Conservation (phyloP, 2,113 vertebrate genomes). For the Elgaria multicarinata region DNA sequence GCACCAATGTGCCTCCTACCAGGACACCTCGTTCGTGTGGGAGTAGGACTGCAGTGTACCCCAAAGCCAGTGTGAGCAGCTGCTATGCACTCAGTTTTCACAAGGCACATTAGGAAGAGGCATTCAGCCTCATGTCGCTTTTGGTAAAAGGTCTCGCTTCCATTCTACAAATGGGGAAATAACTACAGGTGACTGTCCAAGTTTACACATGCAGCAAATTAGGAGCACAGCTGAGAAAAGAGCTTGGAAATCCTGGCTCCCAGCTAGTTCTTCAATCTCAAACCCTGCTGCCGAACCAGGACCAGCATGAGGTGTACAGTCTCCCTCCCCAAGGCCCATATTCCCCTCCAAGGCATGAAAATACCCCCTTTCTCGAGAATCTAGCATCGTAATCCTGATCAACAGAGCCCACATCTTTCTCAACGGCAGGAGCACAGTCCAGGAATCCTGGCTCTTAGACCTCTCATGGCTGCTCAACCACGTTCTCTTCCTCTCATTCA, state of each 20-base stretch:
- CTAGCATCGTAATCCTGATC: not conserved
- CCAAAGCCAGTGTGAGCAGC: not conserved
- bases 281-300: not conserved
- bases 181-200: not conserved
- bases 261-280: not conserved
- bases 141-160: not conserved
- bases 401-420: not conserved
- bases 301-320: not conserved
- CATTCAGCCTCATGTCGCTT: not conserved
- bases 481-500: conserved; percentile 9
- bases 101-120: not conserved
- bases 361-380: not conserved
- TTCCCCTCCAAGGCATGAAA: not conserved
- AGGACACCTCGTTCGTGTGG: too few relatives aligned
- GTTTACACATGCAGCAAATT: not conserved
- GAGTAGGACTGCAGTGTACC: not conserved
- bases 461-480: not conserved
- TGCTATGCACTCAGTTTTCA: not conserved
- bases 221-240: not conserved
- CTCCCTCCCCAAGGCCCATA: not conserved
- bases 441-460: not conserved
- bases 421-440: not conserved
- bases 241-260: not conserved
- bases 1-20: not conserved
- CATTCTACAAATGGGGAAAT: not conserved